Evolutionary conservation across 2,113 vertebrate species (phyloP).

Genomic region (Ploceus nigricollis): DNA sequence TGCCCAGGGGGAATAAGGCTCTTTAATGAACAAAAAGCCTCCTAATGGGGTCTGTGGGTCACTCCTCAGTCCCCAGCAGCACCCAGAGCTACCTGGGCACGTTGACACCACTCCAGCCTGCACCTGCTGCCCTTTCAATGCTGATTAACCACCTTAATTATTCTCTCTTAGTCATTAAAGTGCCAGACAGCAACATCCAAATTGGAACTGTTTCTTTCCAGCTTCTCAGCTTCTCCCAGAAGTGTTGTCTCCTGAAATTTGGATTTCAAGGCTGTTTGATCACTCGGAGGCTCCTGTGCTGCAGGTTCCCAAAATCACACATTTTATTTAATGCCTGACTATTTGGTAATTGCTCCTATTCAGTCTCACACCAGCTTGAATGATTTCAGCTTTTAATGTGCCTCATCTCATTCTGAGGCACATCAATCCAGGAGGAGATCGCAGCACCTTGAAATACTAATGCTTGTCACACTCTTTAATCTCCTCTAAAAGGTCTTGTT

Average conservation of each 20-base stretch:
- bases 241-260: neutral
- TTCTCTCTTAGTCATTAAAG: neutral
- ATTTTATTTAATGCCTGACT: slow-evolving; percentile 70
- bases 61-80: neutral
- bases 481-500: slow-evolving; percentile 70
- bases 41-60: neutral
- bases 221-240: neutral
- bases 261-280: slow-evolving; percentile 33
- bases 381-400: slow-evolving; percentile 74
- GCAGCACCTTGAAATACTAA: slow-evolving; percentile 72
- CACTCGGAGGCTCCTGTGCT: slow-evolving; percentile 29
- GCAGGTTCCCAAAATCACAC: slow-evolving; percentile 29
- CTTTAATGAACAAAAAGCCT: neutral
- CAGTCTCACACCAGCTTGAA: slow-evolving; percentile 62
- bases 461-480: slow-evolving; percentile 73
- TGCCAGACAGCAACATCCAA: neutral
- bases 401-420: slow-evolving; percentile 73
- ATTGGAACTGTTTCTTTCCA: slow-evolving; percentile 4
- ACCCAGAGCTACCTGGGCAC: neutral
- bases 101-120: neutral
- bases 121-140: neutral
- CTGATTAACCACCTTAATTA: neutral
- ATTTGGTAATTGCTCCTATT: slow-evolving; percentile 73
- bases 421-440: slow-evolving; percentile 72
- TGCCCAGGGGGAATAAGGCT: slow-evolving; percentile 36